phyloP scores from a whole-genome alignment of 92 coral and sea anemone genomes.

The Metridium senile region DNA sequence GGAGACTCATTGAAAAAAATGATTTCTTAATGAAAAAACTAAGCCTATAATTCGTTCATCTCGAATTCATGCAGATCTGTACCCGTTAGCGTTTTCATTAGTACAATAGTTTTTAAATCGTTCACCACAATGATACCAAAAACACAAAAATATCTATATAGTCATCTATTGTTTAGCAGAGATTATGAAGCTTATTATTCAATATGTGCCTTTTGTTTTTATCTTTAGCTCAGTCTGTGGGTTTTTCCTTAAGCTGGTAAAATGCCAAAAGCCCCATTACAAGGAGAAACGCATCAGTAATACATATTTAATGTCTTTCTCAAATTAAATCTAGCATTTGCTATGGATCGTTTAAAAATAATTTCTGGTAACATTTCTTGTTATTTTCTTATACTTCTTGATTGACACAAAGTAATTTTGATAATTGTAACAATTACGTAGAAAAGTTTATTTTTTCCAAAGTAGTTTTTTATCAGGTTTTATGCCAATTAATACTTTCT shows the following conservation, averaged over 20 bases:
- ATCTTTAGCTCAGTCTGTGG: slow-evolving; percentile 9
- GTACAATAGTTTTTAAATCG: not conserved
- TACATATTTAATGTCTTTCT: not conserved
- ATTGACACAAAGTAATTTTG: no score
- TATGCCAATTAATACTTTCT: no score
- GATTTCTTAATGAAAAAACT: not conserved
- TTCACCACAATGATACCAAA: not conserved
- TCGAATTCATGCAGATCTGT: not conserved
- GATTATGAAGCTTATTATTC: not conserved
- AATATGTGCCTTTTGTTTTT: not conserved
- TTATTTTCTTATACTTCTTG: no score
- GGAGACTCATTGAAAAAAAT: not conserved
- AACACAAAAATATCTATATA: not conserved
- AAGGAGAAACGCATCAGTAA: slow-evolving; percentile 5
- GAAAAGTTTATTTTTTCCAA: no score
- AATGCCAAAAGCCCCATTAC: slow-evolving; percentile 9
- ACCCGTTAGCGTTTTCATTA: not conserved
- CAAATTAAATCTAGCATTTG: not conserved
- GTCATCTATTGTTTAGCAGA: not conserved
- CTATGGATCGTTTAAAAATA: no score
- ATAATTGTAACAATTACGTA: no score
- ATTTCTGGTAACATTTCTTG: no score
- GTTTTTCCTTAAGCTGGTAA: not conserved
- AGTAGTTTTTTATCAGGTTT: no score
- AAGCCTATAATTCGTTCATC: not conserved